Evolutionary conservation across 2,888 invertebrate species (phyloP).

Genomic region (Synergus umbraculus): DNA sequence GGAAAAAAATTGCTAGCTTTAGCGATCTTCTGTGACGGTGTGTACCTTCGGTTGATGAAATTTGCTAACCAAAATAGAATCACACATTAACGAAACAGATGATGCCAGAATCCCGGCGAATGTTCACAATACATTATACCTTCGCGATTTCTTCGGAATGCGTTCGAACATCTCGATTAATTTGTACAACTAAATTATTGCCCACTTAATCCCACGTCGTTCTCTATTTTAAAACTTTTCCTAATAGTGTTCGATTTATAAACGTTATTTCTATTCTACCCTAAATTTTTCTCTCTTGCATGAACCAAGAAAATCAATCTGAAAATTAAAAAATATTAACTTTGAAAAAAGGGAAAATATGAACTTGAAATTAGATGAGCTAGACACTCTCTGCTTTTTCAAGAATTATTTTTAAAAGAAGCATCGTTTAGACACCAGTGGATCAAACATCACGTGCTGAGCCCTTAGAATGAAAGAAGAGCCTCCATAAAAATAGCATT

Average conservation of each 20-base stretch:
- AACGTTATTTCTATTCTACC: too few relatives aligned
- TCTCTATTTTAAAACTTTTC: too few relatives aligned
- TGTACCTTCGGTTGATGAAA: slow-evolving; percentile 17
- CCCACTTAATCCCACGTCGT: background rate
- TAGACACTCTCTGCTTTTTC: background rate
- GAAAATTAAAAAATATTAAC: too few relatives aligned
- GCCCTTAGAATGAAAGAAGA: slow-evolving; percentile 39
- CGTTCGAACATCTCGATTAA: background rate
- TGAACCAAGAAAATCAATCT: too few relatives aligned
- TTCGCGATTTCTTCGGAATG: slow-evolving; percentile 41
- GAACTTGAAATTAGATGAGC: background rate
- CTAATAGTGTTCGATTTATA: too few relatives aligned
- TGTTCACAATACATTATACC: slow-evolving; percentile 5
- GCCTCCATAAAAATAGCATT: slow-evolving; percentile 50
- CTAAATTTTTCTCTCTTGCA: too few relatives aligned
- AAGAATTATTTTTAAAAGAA: slow-evolving; percentile 20
- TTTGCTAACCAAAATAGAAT: slow-evolving; percentile 53
- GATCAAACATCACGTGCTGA: slow-evolving; percentile 34
- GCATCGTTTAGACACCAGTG: background rate
- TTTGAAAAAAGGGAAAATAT: background rate
- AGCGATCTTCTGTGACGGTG: slow-evolving; percentile 20
- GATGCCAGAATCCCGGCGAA: slow-evolving; percentile 22
- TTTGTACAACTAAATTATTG: background rate
- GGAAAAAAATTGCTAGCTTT: slow-evolving; percentile 43
- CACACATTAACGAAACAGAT: slow-evolving; percentile 49